phyloP scores from a whole-genome alignment of 2,113 vertebrate species.

The Platichthys stellatus region DNA sequence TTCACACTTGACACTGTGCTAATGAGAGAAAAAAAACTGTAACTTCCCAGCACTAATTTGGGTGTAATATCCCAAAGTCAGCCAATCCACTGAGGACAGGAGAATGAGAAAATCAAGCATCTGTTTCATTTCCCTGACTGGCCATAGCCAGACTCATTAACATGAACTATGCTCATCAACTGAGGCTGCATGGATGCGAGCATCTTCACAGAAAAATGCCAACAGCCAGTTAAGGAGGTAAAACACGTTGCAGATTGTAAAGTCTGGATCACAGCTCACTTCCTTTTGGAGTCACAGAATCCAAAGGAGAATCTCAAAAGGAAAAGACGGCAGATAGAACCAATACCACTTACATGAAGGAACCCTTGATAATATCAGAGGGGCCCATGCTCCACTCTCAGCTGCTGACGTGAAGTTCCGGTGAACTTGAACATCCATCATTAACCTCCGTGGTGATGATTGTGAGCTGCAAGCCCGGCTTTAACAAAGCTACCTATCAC shows the following conservation, averaged over 20 bases:
- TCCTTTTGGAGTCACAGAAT: constrained; percentile 39
- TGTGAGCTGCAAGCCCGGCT: constrained; percentile 36
- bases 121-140: constrained; percentile 77
- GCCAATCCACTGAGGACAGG: constrained; percentile 67
- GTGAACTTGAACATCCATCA: constrained; percentile 49
- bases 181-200: constrained; percentile 25
- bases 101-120: constrained; percentile 76
- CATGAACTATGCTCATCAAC: constrained; percentile 65
- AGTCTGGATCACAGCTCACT: constrained; percentile 41
- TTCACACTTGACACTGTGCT: constrained; percentile 59
- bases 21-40: constrained; percentile 61
- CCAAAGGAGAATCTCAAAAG: constrained; percentile 32
- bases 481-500: constrained; percentile 55
- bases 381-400: constrained; percentile 6
- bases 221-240: constrained; percentile 41
- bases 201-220: constrained; percentile 30
- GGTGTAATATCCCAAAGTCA: constrained; percentile 74
- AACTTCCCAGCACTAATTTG: constrained; percentile 64
- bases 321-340: constrained; percentile 38
- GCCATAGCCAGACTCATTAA: constrained; percentile 72
- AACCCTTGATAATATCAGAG: constrained; percentile 26
- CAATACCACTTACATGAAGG: constrained; percentile 28
- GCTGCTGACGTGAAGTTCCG: constrained; percentile 31
- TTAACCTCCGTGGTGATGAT: constrained; percentile 61
- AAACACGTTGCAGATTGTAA: constrained; percentile 34